A percentile compares a stretch with the other conserved stretches of the same genome.
These are phyloP conservation scores for Agriopis aurantiaria DNA, from an alignment of 2,888 invertebrate genomes.

Conservation along the genomic window DNA sequence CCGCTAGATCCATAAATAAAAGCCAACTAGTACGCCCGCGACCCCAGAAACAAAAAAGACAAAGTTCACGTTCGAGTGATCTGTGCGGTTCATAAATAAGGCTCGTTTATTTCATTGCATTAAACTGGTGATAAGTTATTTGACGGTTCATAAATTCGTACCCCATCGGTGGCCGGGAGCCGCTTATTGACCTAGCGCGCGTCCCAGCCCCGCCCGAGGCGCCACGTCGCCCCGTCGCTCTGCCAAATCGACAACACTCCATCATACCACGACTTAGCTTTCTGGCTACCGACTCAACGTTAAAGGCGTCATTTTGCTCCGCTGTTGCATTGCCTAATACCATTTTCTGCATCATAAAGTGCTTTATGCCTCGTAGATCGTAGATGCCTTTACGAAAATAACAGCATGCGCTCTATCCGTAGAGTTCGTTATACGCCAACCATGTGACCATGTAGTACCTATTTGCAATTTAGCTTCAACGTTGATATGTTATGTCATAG, in stretches of 20 bases:
- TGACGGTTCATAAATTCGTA: conserved; percentile 83
- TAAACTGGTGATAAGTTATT: conserved; percentile 85
- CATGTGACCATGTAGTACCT: conserved; percentile 24
- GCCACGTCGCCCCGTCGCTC: conserved; percentile 68
- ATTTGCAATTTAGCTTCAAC: conserved; percentile 21
- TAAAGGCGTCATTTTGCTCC: conserved; percentile 68
- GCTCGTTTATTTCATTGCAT: conserved; percentile 83
- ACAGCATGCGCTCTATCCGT: conserved; percentile 37
- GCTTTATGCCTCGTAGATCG: conserved; percentile 42
- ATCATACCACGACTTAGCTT: conserved; percentile 72
- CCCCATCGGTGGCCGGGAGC: conserved; percentile 69
- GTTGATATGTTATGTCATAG: conserved; percentile 5
- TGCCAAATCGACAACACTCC: conserved; percentile 79
- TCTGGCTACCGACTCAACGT: conserved; percentile 74
- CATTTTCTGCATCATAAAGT: conserved; percentile 68
- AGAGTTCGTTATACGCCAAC: conserved; percentile 38
- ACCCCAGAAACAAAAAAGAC: conserved; percentile 79
- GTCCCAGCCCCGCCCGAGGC: conserved; percentile 69
- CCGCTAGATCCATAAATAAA: conserved; percentile 83
- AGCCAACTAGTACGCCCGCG: conserved; percentile 68
- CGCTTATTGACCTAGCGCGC: conserved; percentile 63
- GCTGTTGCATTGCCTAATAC: conserved; percentile 66
- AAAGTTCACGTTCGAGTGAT: conserved; percentile 77
- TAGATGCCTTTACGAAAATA: conserved; percentile 44
- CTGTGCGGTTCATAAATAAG: conserved; percentile 80